Base-by-base conservation (phyloP, 2,888 invertebrate species). In the Xiphydria camelus region DNA sequence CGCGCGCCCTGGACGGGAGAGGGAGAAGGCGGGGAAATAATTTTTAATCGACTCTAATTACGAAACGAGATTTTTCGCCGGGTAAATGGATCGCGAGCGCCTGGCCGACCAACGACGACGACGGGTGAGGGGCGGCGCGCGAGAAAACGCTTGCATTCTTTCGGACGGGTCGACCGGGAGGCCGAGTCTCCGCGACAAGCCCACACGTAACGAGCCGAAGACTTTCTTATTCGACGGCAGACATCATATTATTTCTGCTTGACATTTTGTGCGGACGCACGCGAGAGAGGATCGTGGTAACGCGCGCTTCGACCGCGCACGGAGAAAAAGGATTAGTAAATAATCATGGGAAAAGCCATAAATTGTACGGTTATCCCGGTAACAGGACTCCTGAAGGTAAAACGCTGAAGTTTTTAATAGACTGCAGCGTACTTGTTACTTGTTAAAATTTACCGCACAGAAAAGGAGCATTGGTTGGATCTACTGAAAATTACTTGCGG, bases 71-170 rank as follows among this genome's bases (percentile, higher is more conserved):
- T 7, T 7, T 29, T 10, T 15, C 29, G 12, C 9, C 7, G 29
- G 15, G 14, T 14, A 29, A 29, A 29, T 12, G 5, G 29, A 12
- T 12, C 12, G 15, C n/a, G n/a, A n/a, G n/a, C n/a, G 29, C 9
- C 15, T 29, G 12, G 29, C 29, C 12, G 14, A 15, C 6, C 7
- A 29, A 7, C 29, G 12, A 29, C 15, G 29, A 29, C 29, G 12
- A 29, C 5, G 6, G 15, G 29, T 14, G 7, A 5, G 5, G 3
- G 29, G 29, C 29, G 29, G 29, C 29, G 35, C 22, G 21, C 18
- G 47, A 50, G 49, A 53, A 53, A 54, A 50, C 44, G 32, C 47
- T 47, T 41, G 47, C 54, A 54, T 53, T 54, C 53, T 50, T 50
- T 35, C 19, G 15, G 12, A 29, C 29, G 29, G 29, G 29, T 29